Evolutionary conservation across 1,140 invertebrate species (phyloP), one percentile per base, ranked within the genome.

Genomic region (Pachypeltis micranthus): DNA sequence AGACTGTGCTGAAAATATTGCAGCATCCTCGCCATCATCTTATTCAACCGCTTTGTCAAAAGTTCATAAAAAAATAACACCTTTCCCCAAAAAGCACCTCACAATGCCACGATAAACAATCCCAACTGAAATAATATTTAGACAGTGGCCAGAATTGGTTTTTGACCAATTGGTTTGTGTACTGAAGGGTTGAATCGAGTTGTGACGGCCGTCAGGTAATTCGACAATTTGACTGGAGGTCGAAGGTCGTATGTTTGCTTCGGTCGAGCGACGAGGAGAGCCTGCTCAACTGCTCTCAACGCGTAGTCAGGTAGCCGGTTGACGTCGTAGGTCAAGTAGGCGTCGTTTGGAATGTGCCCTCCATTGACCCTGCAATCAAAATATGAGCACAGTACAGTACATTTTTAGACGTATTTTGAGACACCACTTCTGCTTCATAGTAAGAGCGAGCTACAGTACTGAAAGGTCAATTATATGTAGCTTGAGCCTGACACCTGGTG

Each of bases 121-220:
- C n/a, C n/a, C 31, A 39, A 39, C 31, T 39, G 16, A 16, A 39
- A 39, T 16, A 39, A 39, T 39, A 16, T 51, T 51, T 21, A 51
- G 23, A 51, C 47, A 4, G 47, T 51, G 12, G 47, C 4, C 47
- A 51, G 21, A 51, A 51, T 21, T 10, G 47, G 47, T 21, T 51
- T 51, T 7, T 39, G 7, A 16, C 16, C 16, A n/a, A n/a, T n/a
- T 3, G 47, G 7, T 21, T 51, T 51, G 47, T 51, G 10, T 4
- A 51, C 7, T 4, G 47, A 4, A 4, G 26, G 57, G 27, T 31
- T 59, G 34, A 68, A 65, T 39, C 62, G 58, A 7, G 66, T 61
- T 1, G 67, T 66, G 23, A 68, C 64, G 47, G 67, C 63, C 10
- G 67, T 56, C 27, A 68, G 16, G 44, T 68, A 68, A 57, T 68